Conservation (phyloP, 30 jellyfish, hydroid and myxozoan species). For the Cassiopea xamachana region DNA sequence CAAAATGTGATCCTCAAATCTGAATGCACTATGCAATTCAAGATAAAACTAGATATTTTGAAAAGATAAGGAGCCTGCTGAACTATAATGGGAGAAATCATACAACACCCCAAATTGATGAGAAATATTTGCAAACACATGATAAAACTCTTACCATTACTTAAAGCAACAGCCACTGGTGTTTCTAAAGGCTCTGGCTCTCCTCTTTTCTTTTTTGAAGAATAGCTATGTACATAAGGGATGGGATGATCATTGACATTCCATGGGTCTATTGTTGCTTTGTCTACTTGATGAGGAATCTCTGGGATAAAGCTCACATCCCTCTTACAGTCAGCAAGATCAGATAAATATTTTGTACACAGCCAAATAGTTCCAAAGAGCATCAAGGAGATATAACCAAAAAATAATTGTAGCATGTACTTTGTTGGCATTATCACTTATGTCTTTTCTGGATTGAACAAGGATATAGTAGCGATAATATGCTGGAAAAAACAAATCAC, state of each 20-base stretch:
- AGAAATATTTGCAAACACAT: too few species aligned
- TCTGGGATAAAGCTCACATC: conserved; percentile 6
- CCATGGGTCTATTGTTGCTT: conserved; percentile 43
- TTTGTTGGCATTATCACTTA: conserved; percentile 10
- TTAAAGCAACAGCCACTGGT: neutral
- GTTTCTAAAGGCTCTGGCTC: neutral
- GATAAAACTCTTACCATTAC: neutral
- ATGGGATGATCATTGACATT: conserved; percentile 71
- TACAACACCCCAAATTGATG: too few species aligned
- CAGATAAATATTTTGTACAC: conserved; percentile 55
- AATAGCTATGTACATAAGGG: conserved; percentile 8
- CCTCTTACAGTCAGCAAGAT: conserved; percentile 35
- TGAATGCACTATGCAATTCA: too few species aligned
- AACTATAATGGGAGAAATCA: too few species aligned
- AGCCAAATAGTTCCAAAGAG: conserved; percentile 47
- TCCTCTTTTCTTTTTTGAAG: conserved; percentile 20
- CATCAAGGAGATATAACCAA: conserved; percentile 40
- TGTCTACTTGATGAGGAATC: conserved; percentile 26
- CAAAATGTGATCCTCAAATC: too few species aligned
- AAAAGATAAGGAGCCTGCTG: too few species aligned
- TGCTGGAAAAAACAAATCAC: neutral
- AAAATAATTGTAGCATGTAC: conserved; percentile 10
- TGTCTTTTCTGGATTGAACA: neutral
- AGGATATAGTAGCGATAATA: neutral
- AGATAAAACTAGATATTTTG: too few species aligned